Percentiles rank a stretch among this genome's conserved stretches.
Conservation (phyloP, 2,113 vertebrate species). For the Epinephelus moara region DNA sequence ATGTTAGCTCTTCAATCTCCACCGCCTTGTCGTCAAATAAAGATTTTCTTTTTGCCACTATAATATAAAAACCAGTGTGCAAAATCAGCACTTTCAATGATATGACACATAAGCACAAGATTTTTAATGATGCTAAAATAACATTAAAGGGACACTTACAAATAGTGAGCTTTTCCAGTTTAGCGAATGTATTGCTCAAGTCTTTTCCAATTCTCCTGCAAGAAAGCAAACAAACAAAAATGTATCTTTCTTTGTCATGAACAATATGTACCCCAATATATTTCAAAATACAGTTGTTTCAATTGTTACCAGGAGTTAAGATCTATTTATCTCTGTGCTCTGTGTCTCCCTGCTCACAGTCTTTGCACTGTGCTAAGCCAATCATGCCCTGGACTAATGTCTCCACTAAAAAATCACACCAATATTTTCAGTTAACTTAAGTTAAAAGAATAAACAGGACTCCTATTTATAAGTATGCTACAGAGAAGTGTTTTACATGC, state of each 20-base stretch:
- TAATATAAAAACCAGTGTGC: constrained; percentile 27
- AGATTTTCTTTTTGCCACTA: constrained; percentile 95
- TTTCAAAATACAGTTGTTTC: not conserved
- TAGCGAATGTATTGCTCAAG: constrained; percentile 95
- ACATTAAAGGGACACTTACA: constrained; percentile 83
- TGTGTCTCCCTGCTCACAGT: not conserved
- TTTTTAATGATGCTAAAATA: not conserved
- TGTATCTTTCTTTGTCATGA: not conserved
- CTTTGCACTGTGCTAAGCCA: not conserved
- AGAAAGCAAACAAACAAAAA: constrained; percentile 18
- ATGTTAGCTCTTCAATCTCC: constrained; percentile 94
- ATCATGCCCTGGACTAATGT: not conserved
- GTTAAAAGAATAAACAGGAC: not conserved
- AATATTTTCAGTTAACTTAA: not conserved
- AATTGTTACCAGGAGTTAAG: not conserved
- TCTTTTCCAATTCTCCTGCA: constrained; percentile 94
- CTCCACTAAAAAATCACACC: not conserved
- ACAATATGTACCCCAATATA: not conserved
- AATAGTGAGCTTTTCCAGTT: constrained; percentile 95
- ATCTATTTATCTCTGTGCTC: not conserved
- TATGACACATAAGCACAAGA: not conserved
- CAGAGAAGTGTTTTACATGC: not conserved
- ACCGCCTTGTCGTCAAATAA: constrained; percentile 94
- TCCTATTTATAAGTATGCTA: too few relatives aligned
- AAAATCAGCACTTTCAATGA: not conserved